Evolutionary conservation across 2,888 invertebrate species (phyloP).

Genomic region (Leucoma salicis): DNA sequence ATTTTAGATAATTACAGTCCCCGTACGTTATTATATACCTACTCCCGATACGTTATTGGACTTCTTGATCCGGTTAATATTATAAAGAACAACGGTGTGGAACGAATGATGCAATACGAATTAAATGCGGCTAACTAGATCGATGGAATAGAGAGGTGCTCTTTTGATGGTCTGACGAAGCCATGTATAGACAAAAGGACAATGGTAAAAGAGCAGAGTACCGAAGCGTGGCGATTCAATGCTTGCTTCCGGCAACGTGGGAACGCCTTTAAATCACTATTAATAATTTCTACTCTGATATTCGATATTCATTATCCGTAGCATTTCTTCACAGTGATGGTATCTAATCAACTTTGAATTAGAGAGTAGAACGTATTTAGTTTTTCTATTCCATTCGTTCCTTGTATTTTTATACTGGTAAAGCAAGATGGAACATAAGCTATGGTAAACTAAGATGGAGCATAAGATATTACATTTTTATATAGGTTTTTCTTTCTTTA

Average conservation of each 20-base stretch:
- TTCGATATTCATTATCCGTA: conserved; percentile 41
- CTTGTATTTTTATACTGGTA: too few relatives aligned
- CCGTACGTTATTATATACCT: conserved; percentile 35
- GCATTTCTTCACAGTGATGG: conserved; percentile 9
- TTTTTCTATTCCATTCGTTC: too few relatives aligned
- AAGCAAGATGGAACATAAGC: too few relatives aligned
- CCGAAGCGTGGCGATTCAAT: conserved; percentile 72
- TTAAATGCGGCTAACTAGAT: conserved; percentile 72
- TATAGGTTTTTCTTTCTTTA: too few relatives aligned
- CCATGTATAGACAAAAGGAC: conserved; percentile 69
- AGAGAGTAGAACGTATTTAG: too few relatives aligned
- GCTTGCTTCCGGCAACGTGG: conserved; percentile 71
- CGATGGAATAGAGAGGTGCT: conserved; percentile 60
- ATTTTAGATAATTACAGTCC: too few relatives aligned
- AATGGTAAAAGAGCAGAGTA: conserved; percentile 72
- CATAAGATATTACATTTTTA: too few relatives aligned
- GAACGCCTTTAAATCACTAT: conserved; percentile 64
- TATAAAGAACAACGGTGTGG: conserved; percentile 58
- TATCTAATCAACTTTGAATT: conserved; percentile 11
- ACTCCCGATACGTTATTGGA: conserved; percentile 42
- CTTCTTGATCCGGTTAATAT: conserved; percentile 48
- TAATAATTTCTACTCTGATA: conserved; percentile 52
- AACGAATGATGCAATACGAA: conserved; percentile 70
- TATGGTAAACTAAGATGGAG: too few relatives aligned
- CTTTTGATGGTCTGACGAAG: conserved; percentile 64